Evolutionary conservation across 2,888 invertebrate species (phyloP).

Genomic region (Aspidapion aeneum): DNA sequence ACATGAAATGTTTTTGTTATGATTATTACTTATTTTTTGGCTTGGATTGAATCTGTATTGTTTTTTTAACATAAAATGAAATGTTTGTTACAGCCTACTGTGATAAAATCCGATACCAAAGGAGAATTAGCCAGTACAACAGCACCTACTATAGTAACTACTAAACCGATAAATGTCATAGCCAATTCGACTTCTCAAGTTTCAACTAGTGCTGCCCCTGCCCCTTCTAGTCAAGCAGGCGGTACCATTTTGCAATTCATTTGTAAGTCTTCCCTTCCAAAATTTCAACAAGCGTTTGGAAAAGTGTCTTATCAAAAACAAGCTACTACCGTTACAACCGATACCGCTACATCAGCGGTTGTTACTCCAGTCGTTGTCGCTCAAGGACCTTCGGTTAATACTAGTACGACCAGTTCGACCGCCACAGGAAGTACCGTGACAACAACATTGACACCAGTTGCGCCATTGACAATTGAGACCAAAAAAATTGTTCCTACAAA

Average conservation of each 20-base stretch:
- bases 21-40: no score
- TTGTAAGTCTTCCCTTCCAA: constrained; percentile 63
- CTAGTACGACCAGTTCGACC: not conserved
- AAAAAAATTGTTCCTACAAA: constrained; percentile 50
- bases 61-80: no score
- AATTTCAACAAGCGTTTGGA: constrained; percentile 77
- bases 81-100: constrained; percentile 22
- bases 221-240: constrained; percentile 26
- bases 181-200: constrained; percentile 27
- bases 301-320: constrained; percentile 56
- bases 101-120: constrained; percentile 22
- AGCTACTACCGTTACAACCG: constrained; percentile 4
- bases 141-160: not conserved
- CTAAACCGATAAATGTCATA: constrained; percentile 19
- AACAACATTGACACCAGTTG: constrained; percentile 21
- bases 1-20: no score
- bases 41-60: no score
- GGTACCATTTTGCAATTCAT: constrained; percentile 56
- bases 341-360: not conserved
- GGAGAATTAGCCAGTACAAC: not conserved
- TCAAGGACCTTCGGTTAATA: not conserved
- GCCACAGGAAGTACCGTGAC: constrained; percentile 18
- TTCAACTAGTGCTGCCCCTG: constrained; percentile 29
- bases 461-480: constrained; percentile 23
- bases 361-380: not conserved